Percentiles rank a stretch among this genome's conserved stretches.
Evolutionary conservation across 2,113 vertebrate species (phyloP).

Genomic region (Talpa occidentalis): DNA sequence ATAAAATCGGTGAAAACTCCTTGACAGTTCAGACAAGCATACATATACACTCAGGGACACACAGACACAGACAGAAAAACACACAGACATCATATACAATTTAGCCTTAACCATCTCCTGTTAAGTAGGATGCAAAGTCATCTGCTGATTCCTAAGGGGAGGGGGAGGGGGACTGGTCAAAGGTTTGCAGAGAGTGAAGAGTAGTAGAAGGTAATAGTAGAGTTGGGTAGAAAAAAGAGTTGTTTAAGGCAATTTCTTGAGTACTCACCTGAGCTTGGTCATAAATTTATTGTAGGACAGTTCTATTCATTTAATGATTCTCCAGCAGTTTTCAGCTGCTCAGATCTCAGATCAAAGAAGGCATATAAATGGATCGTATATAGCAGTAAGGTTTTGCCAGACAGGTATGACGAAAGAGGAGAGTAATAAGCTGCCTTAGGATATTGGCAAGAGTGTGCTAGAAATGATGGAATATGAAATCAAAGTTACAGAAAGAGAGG

Average conservation of each 20-base stretch:
- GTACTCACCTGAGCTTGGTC: not conserved
- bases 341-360: not conserved
- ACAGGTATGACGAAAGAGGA: not conserved
- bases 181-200: not conserved
- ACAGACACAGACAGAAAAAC: no score
- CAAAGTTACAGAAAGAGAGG: not conserved
- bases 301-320: not conserved
- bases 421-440: not conserved
- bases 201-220: not conserved
- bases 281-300: not conserved
- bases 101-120: not conserved
- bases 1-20: slow-evolving; percentile 85
- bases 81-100: no score
- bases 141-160: not conserved
- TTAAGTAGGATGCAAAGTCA: not conserved
- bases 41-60: not conserved
- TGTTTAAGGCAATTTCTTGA: not conserved
- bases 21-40: not conserved
- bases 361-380: not conserved
- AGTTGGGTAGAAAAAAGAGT: not conserved
- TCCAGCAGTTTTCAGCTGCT: not conserved
- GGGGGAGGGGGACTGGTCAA: not conserved
- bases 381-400: not conserved
- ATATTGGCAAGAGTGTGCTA: not conserved
- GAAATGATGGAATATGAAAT: not conserved